Evolutionary conservation across 2,797 vertebrate genomes (phyloP).

Genomic region (Rhinatrema bivittatum): DNA sequence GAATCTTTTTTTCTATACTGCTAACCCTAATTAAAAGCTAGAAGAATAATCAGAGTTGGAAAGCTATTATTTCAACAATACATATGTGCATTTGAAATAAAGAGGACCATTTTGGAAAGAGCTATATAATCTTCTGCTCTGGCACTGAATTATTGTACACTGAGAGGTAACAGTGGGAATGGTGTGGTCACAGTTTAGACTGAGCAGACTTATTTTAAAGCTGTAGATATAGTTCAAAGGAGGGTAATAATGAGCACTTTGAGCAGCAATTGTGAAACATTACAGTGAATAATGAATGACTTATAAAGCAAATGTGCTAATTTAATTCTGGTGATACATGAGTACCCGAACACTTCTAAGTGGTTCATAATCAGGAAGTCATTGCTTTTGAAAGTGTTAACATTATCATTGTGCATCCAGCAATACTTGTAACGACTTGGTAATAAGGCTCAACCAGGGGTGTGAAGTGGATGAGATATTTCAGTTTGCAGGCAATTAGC

Average conservation of each 20-base stretch:
- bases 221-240: conserved; percentile 10
- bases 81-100: too few species aligned
- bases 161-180: too few species aligned
- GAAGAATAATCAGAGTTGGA: too few species aligned
- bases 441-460: conserved; percentile 32
- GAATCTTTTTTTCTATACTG: too few species aligned
- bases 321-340: conserved; percentile 56
- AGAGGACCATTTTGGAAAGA: too few species aligned
- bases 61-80: too few species aligned
- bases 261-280: conserved; percentile 12
- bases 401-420: conserved; percentile 49
- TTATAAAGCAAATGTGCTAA: conserved; percentile 42
- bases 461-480: conserved; percentile 33
- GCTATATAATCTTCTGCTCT: too few species aligned
- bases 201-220: conserved; percentile 12
- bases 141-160: too few species aligned
- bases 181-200: too few species aligned
- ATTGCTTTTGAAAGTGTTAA: conserved; percentile 53
- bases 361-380: conserved; percentile 49
- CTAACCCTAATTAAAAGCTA: too few species aligned
- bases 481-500: too few species aligned
- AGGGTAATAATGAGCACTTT: conserved; percentile 15
- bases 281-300: conserved; percentile 22
- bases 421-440: conserved; percentile 44
- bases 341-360: conserved; percentile 51